A percentile compares a stretch with the other conserved stretches of the same genome.
Evolutionary conservation across 2,888 invertebrate genomes (phyloP).

Genomic region (Pseudococcus viburni): DNA sequence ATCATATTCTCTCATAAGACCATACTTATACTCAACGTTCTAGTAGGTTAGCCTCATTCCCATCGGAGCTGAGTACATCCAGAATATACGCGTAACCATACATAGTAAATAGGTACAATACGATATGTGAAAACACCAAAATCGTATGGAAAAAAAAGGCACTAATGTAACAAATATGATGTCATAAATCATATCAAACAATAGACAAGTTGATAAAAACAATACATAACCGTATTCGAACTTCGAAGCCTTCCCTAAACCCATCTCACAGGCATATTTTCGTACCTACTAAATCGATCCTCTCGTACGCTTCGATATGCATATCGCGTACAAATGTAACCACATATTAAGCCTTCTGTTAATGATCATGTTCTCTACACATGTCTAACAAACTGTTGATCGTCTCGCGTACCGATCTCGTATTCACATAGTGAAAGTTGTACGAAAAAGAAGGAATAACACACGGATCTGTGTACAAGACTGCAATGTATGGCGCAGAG

Average conservation of each 20-base stretch:
- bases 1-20: slow-evolving; percentile 4
- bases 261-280: background rate
- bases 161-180: slow-evolving; percentile 44
- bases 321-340: background rate
- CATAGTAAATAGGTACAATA: slow-evolving; percentile 29
- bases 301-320: background rate
- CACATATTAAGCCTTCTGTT: background rate
- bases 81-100: background rate
- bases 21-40: background rate
- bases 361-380: slow-evolving; percentile 4
- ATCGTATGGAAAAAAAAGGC: background rate
- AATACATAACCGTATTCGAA: background rate
- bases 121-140: background rate
- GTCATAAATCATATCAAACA: slow-evolving; percentile 43
- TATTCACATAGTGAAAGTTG: slow-evolving; percentile 23
- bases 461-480: background rate
- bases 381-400: background rate
- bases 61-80: background rate
- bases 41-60: slow-evolving; percentile 42
- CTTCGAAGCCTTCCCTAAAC: background rate
- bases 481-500: background rate
- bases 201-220: slow-evolving; percentile 35
- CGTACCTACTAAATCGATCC: background rate
- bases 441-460: background rate
- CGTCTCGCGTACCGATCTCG: background rate